Conservation (phyloP, 92 coral and sea anemone genomes). For the Ricordea florida region DNA sequence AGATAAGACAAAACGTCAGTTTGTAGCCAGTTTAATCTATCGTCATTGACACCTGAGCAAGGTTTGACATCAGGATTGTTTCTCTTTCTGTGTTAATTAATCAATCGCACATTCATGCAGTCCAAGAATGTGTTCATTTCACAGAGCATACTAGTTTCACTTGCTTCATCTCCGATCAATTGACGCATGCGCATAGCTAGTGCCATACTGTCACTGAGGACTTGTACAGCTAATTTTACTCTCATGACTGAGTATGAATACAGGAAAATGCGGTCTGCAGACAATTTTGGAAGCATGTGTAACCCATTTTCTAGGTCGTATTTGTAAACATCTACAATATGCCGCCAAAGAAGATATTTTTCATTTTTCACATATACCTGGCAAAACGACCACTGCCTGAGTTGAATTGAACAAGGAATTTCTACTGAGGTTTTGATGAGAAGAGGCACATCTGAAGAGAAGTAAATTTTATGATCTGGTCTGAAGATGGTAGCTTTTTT, state of each 20-base stretch:
- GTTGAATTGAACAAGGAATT: conserved; percentile 34
- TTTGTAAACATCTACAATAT: conserved; percentile 14
- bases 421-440: conserved; percentile 36
- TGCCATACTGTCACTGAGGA: conserved; percentile 38
- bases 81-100: conserved; percentile 18
- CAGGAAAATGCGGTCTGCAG: conserved; percentile 26
- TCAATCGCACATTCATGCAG: conserved; percentile 46
- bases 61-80: conserved; percentile 28
- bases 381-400: conserved; percentile 34
- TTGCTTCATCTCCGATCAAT: conserved; percentile 15
- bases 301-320: conserved; percentile 19
- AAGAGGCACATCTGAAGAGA: conserved; percentile 40
- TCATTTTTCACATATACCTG: conserved; percentile 30
- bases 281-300: neutral
- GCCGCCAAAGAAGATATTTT: conserved; percentile 23
- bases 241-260: conserved; percentile 26
- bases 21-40: conserved; percentile 26
- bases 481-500: conserved; percentile 26
- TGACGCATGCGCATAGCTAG: conserved; percentile 27
- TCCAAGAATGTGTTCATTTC: conserved; percentile 48
- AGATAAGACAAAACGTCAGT: conserved; percentile 20
- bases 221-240: conserved; percentile 21
- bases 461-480: conserved; percentile 9
- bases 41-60: conserved; percentile 29
- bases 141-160: conserved; percentile 21